Conservation (phyloP, 2,888 invertebrate species). For the Mylabris sibirica region DNA sequence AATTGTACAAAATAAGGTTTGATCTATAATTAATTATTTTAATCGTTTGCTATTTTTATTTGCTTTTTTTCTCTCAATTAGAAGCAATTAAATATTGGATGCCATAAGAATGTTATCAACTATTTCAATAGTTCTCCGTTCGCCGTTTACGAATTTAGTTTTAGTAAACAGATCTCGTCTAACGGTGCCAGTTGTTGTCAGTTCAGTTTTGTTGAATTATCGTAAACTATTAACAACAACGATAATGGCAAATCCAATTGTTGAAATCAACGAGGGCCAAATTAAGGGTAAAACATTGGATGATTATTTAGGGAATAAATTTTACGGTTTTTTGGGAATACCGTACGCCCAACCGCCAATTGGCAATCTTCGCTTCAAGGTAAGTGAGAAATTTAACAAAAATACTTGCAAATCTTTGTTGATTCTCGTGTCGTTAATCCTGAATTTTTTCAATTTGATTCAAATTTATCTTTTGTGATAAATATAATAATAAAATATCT, state of each 20-base stretch:
- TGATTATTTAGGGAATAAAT: conserved; percentile 47
- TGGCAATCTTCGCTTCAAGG: conserved; percentile 58
- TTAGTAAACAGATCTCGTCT: neutral
- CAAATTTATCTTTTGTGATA: too few relatives aligned
- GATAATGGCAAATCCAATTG: conserved; percentile 35
- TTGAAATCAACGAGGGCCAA: conserved; percentile 52
- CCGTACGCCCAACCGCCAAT: conserved; percentile 59
- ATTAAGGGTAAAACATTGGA: conserved; percentile 48
- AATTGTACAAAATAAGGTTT: too few relatives aligned
- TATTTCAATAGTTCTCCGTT: neutral
- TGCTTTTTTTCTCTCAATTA: neutral
- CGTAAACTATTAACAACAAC: neutral
- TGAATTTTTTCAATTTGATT: neutral
- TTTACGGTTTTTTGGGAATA: conserved; percentile 54
- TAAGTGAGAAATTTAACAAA: conserved; percentile 38
- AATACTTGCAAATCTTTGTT: too few relatives aligned
- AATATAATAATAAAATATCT: conserved; percentile 11
- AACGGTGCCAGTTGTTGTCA: neutral
- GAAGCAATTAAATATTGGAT: neutral
- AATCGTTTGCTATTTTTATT: too few relatives aligned
- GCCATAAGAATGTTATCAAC: neutral
- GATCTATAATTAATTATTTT: too few relatives aligned
- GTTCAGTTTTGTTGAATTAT: neutral
- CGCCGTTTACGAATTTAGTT: neutral
- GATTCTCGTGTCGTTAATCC: too few relatives aligned